Percentiles rank a stretch among this genome's conserved stretches.
These are phyloP conservation scores for Nephrotoma appendiculata DNA, from an alignment of 2,888 invertebrate genomes.

Conservation along the genomic window DNA sequence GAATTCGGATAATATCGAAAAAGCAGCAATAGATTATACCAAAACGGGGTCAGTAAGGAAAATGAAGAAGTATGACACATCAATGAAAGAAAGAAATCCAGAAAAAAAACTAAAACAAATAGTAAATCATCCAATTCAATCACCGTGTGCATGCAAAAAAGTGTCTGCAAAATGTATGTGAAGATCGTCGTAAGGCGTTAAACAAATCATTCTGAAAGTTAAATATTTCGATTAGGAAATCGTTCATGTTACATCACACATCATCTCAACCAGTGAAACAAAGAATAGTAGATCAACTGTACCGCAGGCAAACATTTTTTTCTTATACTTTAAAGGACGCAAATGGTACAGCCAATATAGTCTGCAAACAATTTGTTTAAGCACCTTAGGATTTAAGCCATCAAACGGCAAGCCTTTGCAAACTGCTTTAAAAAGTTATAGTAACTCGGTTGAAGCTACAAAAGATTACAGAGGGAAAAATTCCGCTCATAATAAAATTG, in stretches of 20 bases:
- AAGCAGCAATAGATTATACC: not conserved
- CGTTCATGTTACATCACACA: no score
- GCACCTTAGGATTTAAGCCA: no score
- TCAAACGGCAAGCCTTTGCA: no score
- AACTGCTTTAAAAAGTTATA: not conserved
- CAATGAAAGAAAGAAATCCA: not conserved
- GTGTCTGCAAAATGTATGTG: no score
- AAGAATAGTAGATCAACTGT: not conserved
- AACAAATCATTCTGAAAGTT: not conserved
- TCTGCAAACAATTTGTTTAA: not conserved
- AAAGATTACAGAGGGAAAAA: not conserved
- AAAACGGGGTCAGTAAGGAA: not conserved
- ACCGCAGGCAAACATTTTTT: not conserved
- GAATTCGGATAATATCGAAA: not conserved
- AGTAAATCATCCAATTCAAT: not conserved
- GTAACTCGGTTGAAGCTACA: not conserved
- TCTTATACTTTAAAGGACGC: not conserved
- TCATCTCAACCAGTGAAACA: no score
- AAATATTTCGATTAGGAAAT: not conserved
- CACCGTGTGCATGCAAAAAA: not conserved
- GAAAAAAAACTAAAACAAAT: no score
- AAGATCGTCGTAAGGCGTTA: no score
- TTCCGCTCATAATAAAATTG: not conserved
- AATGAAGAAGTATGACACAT: not conserved
- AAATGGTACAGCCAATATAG: not conserved